A percentile compares a stretch with the other conserved stretches of the same genome.
Evolutionary conservation across 1,140 invertebrate genomes (phyloP).

Genomic region (Cydia amplana): DNA sequence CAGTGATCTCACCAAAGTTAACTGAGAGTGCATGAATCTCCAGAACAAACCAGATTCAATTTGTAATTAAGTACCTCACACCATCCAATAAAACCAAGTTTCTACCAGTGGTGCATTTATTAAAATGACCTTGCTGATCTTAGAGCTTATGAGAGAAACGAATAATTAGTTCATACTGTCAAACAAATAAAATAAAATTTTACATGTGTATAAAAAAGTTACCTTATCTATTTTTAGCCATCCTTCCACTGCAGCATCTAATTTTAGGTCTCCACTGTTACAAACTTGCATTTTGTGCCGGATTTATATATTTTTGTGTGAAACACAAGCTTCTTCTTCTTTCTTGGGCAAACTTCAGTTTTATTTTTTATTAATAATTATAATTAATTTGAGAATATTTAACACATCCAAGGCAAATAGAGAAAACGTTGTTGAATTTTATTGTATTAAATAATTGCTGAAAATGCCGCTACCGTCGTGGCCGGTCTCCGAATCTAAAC

Average conservation of each 20-base stretch:
- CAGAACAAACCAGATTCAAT: background rate
- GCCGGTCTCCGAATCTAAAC: slow-evolving; percentile 10
- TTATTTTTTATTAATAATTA: background rate
- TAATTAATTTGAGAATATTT: slow-evolving; percentile 1
- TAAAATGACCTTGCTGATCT: slow-evolving; percentile 19
- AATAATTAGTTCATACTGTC: background rate
- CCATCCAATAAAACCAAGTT: background rate
- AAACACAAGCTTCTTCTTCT: no score
- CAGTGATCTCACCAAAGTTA: slow-evolving; percentile 2
- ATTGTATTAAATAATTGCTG: background rate
- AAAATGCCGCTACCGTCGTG: slow-evolving; percentile 1
- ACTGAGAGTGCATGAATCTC: background rate
- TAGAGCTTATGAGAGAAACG: background rate
- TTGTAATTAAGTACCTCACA: slow-evolving; percentile 5
- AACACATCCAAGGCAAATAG: background rate
- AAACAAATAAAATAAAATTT: background rate
- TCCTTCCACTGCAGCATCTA: slow-evolving; percentile 60
- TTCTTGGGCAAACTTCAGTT: background rate
- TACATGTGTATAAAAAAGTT: background rate
- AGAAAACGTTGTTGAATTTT: slow-evolving; percentile 1
- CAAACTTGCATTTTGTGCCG: slow-evolving; percentile 53
- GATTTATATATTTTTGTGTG: slow-evolving; percentile 9
- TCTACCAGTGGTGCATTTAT: slow-evolving; percentile 11
- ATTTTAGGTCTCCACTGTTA: slow-evolving; percentile 63
- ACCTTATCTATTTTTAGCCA: slow-evolving; percentile 72